A percentile compares a stretch with the other conserved stretches of the same genome.
phyloP scores from a whole-genome alignment of 2,888 invertebrate genomes.

The Acheta domesticus region DNA sequence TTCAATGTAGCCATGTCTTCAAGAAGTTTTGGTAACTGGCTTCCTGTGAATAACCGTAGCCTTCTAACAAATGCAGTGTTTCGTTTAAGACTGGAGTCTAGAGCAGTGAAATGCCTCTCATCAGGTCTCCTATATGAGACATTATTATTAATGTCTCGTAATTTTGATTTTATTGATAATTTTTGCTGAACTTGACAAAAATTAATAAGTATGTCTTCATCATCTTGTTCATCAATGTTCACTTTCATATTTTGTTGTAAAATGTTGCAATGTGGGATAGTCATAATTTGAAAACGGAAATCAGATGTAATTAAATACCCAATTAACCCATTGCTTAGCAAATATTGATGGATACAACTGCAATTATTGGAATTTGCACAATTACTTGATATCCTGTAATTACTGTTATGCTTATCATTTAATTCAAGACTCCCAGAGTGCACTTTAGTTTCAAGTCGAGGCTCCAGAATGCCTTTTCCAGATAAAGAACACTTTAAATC shows the following conservation, averaged over 20 bases:
- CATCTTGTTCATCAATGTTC: background rate
- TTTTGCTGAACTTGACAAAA: background rate
- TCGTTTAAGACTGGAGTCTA: constrained; percentile 94
- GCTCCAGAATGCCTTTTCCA: background rate
- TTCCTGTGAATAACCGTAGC: constrained; percentile 82
- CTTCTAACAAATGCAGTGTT: constrained; percentile 98
- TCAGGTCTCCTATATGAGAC: constrained; percentile 56
- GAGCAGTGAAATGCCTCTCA: constrained; percentile 76
- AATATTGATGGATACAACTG: constrained; percentile 7
- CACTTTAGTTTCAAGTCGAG: background rate
- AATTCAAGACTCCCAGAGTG: background rate
- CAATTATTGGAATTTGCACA: background rate
- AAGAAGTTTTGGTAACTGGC: constrained; percentile 73
- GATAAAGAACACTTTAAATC: background rate
- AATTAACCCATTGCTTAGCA: background rate
- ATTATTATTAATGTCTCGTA: background rate
- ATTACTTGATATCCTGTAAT: background rate
- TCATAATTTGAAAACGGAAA: background rate
- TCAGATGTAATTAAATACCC: background rate
- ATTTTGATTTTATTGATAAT: background rate
- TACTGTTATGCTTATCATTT: constrained; percentile 10
- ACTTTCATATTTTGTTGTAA: background rate
- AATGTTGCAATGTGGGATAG: background rate
- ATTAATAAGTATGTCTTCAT: background rate
- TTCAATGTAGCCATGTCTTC: constrained; percentile 86